Evolutionary conservation across 2,113 vertebrate species (phyloP).

Genomic region (Puffinus mauretanicus): DNA sequence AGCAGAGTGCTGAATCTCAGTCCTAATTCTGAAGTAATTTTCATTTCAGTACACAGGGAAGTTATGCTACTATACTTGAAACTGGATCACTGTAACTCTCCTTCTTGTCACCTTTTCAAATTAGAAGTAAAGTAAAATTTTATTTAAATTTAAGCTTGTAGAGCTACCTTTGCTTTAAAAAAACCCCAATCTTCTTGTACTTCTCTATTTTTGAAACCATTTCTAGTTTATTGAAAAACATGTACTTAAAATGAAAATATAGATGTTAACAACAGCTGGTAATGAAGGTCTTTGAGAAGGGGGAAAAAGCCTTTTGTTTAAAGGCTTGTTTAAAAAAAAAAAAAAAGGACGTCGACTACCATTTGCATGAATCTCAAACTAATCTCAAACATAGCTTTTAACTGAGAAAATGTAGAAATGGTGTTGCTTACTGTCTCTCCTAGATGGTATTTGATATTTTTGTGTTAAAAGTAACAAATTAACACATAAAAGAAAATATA

Average conservation of each 20-base stretch:
- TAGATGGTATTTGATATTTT: not conserved
- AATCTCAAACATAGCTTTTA: not conserved
- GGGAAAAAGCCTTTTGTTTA: not conserved
- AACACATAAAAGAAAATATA: not conserved
- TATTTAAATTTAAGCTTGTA: not conserved
- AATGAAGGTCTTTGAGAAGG: not conserved
- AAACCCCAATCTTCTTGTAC: not conserved
- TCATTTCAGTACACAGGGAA: not conserved
- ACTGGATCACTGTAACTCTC: not conserved
- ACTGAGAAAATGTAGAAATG: not conserved
- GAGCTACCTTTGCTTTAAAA: not conserved
- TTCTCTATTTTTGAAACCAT: not conserved
- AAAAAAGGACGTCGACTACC: rapidly evolving
- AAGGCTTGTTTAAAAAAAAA: not conserved
- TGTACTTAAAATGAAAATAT: not conserved
- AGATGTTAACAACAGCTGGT: not conserved
- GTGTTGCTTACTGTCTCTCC: not conserved
- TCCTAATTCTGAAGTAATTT: not conserved
- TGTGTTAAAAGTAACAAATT: not conserved
- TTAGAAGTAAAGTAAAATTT: not conserved
- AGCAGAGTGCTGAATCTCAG: not conserved
- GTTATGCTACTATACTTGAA: not conserved
- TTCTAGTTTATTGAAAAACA: not conserved
- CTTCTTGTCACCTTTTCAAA: not conserved
- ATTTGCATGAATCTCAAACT: not conserved